Conservation (phyloP, 2,888 invertebrate genomes). For the Sminthurinus aureus region DNA sequence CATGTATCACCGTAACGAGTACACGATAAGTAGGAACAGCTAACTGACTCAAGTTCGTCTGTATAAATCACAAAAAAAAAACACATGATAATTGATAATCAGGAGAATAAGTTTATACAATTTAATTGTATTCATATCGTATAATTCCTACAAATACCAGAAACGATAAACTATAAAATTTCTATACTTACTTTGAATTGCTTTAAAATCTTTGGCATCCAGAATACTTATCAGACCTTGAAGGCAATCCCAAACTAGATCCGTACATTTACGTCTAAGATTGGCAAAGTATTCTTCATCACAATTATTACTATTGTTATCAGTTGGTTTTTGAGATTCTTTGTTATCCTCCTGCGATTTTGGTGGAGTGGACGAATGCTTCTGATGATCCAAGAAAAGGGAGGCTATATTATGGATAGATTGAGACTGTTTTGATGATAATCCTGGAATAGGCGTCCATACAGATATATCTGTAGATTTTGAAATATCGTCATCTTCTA, state of each 20-base stretch:
- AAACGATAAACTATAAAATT: neutral
- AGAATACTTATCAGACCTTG: conserved; percentile 59
- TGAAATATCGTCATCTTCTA: conserved; percentile 54
- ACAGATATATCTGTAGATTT: conserved; percentile 59
- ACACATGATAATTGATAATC: too few relatives aligned
- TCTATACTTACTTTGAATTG: conserved; percentile 53
- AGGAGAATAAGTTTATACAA: too few relatives aligned
- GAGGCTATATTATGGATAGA: conserved; percentile 18
- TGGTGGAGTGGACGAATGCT: conserved; percentile 11
- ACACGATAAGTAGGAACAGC: conserved; percentile 60
- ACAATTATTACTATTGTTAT: conserved; percentile 46
- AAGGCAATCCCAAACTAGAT: conserved; percentile 57
- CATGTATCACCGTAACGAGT: conserved; percentile 59
- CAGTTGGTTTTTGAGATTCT: conserved; percentile 20
- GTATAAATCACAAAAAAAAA: neutral
- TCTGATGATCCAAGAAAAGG: conserved; percentile 43
- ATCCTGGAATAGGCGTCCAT: conserved; percentile 53
- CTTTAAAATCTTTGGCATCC: conserved; percentile 59
- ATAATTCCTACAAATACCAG: neutral
- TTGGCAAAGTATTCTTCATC: conserved; percentile 58
- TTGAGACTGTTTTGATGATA: conserved; percentile 11
- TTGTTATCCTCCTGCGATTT: neutral
- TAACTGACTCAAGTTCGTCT: conserved; percentile 59
- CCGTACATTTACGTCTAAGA: conserved; percentile 54
- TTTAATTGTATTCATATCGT: too few relatives aligned